Evolutionary conservation across 2,113 vertebrate genomes (phyloP).

Genomic region (Rhinichthys klamathensis): DNA sequence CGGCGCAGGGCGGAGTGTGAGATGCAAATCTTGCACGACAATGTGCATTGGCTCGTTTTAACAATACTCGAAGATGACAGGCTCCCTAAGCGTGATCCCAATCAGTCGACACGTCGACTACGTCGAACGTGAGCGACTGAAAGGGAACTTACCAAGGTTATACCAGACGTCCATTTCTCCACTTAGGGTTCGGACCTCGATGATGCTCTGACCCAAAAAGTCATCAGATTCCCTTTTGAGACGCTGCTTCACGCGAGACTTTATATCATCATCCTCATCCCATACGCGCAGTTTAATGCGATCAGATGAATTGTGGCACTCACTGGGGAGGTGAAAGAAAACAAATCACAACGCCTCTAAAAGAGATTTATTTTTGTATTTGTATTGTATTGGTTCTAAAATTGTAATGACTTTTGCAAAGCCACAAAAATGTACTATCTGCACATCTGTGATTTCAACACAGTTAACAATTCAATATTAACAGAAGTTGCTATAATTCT

Average conservation of each 20-base stretch:
- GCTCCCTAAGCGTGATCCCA: no score
- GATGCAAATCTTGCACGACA: no score
- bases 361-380: neutral
- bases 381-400: no score
- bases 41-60: no score
- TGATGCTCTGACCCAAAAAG: slow-evolving; percentile 97
- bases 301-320: slow-evolving; percentile 97
- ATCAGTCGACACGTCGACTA: no score
- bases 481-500: neutral
- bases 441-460: neutral
- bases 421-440: no score
- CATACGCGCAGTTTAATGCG: slow-evolving; percentile 96
- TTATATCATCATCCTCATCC: slow-evolving; percentile 98
- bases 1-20: no score
- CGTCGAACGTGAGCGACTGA: no score
- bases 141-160: slow-evolving; percentile 90
- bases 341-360: neutral
- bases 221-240: slow-evolving; percentile 96
- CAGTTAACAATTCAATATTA: neutral
- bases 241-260: slow-evolving; percentile 94
- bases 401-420: no score
- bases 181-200: slow-evolving; percentile 95
- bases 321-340: slow-evolving; percentile 69
- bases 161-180: slow-evolving; percentile 99
- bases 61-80: no score